Base-by-base conservation (phyloP, 2,113 vertebrate species). In the Chlorocebus sabaeus region DNA sequence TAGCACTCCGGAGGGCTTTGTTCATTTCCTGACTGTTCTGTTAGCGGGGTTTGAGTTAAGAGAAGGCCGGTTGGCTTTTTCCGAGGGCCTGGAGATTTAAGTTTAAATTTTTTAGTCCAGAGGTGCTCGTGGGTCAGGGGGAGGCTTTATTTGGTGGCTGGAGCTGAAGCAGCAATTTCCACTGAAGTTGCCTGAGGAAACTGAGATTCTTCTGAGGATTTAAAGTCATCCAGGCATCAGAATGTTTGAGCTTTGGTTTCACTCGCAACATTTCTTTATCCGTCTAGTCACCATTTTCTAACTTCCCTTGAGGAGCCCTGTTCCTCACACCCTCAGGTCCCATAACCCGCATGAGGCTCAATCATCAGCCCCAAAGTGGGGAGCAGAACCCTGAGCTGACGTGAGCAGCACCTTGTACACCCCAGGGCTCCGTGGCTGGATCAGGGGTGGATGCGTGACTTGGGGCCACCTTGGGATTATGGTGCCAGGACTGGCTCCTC, bases 151-250 rank as follows among this genome's bases (percentile, higher is more conserved):
- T 94, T 61, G 80, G 89, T 50, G 18, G 90, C 79, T 43, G 64
- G 38, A 67, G 79, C 95, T 84, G 96, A 93, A 72, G 83, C 55
- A 89, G 97, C 90, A 6, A 35, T 95, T 96, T 95, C 50, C 40
- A 0, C 25, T 1, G 7, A 80, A 70, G 70, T 61, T 35, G 67
- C 73, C 23, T 1, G 6, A 89, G 91, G 25, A 85, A 88, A n/a
- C 48, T 94, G 11, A 90, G 96, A 93, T 25, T 86, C 55, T 75
- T 93, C 48, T 2, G 75, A 91, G 82, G 95, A 57, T 80, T 89
- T 89, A 43, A 52, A 50, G 48, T 7, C 6, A 35, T 92, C 95
- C 43, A 5, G 86, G 87, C 25, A 0, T 48, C n/a, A 8, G 50
- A 25, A 9, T 12, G 45, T 20, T 32, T 3, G 57, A 43, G 76